These are phyloP conservation scores for Apostichopus japonicus DNA, from an alignment of 35 echinoderm and acorn worm species.

Conservation along the genomic window DNA sequence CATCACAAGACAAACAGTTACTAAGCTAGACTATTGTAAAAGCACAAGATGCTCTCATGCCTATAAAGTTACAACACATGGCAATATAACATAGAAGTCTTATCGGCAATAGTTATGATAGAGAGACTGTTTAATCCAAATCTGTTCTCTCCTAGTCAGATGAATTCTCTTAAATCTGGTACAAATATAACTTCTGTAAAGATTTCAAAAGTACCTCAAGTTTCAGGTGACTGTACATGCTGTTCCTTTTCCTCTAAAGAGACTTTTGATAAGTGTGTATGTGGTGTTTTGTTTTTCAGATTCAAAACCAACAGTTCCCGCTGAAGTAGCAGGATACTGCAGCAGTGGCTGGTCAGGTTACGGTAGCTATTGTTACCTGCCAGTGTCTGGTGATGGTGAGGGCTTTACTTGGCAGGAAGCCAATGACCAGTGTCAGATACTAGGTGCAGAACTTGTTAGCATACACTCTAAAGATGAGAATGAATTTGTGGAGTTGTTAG, in stretches of 20 bases:
- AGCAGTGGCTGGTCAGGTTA: background rate
- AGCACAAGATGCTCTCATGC: too few species aligned
- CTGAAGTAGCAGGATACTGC: slow-evolving; percentile 5
- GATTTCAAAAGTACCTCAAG: too few species aligned
- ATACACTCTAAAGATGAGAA: slow-evolving; percentile 55
- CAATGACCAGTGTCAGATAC: background rate
- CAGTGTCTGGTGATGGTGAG: background rate
- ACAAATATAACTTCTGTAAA: too few species aligned
- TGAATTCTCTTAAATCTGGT: too few species aligned
- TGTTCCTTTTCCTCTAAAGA: background rate
- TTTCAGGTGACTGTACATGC: too few species aligned
- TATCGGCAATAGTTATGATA: too few species aligned
- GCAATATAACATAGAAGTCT: too few species aligned
- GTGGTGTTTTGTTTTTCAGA: background rate
- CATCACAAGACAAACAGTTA: too few species aligned
- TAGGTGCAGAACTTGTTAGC: slow-evolving; percentile 39
- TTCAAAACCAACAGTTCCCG: slow-evolving; percentile 15
- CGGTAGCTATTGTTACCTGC: slow-evolving; percentile 31
- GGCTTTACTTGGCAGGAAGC: background rate
- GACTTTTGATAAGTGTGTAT: background rate
- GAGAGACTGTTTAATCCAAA: too few species aligned
- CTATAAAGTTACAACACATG: too few species aligned
- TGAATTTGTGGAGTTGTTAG: slow-evolving; percentile 46
- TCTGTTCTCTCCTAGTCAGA: too few species aligned
- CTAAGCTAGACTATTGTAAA: too few species aligned